A percentile compares a stretch with the other conserved stretches of the same genome.
Evolutionary conservation across 2,888 invertebrate species (phyloP).

Genomic region (Synergus itoensis): DNA sequence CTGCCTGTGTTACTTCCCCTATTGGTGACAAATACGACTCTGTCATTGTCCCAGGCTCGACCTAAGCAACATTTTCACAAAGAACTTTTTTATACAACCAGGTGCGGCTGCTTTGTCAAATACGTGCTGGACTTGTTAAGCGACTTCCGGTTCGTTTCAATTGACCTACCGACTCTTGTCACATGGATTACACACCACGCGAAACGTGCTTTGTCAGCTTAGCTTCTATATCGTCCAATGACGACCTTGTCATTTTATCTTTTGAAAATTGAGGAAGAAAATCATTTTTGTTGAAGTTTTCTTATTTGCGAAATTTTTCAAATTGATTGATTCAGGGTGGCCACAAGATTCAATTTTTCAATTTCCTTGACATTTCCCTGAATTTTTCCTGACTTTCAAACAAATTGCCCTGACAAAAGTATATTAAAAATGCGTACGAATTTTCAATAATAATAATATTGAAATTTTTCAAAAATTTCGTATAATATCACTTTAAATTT

Average conservation of each 20-base stretch:
- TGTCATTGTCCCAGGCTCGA: conserved; percentile 46
- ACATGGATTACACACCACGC: background rate
- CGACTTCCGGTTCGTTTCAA: conserved; percentile 40
- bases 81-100: conserved; percentile 9
- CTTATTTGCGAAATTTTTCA: too few species aligned
- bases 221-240: background rate
- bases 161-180: background rate
- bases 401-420: too few species aligned
- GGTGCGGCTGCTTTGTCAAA: conserved; percentile 6
- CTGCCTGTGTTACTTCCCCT: conserved; percentile 55
- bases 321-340: too few species aligned
- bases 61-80: conserved; percentile 49
- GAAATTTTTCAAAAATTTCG: too few species aligned
- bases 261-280: background rate
- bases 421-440: too few species aligned
- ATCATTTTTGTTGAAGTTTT: too few species aligned
- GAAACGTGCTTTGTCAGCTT: background rate
- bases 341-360: too few species aligned
- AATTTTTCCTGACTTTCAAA: background rate
- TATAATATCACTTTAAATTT: too few species aligned
- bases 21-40: conserved; percentile 44
- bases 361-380: too few species aligned
- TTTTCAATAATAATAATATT: too few species aligned
- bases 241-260: background rate
- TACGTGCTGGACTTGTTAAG: conserved; percentile 37